Conservation (phyloP, 2,797 vertebrate species). For the Astyanax mexicanus region DNA sequence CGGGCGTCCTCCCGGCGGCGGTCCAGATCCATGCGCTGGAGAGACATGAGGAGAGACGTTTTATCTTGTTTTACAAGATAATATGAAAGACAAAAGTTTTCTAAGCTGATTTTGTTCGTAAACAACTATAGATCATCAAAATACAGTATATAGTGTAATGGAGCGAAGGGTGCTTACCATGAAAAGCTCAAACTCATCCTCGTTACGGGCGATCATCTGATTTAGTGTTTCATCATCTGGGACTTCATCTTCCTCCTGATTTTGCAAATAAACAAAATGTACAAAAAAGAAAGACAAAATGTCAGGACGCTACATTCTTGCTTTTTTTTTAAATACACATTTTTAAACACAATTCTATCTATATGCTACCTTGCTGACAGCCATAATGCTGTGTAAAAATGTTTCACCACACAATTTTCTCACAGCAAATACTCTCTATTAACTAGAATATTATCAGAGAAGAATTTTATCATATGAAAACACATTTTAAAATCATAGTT, state of each 20-base stretch:
- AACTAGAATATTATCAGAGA: no score
- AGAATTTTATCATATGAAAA: no score
- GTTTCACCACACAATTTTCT: no score
- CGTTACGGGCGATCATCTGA: constrained; percentile 97
- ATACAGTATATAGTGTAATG: neutral
- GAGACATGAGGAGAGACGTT: neutral
- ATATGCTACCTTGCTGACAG: no score
- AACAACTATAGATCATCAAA: neutral
- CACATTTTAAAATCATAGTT: no score
- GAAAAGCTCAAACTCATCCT: constrained; percentile 97
- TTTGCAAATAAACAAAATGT: constrained; percentile 15
- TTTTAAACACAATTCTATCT: no score
- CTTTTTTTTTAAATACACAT: no score
- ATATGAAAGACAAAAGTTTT: no score
- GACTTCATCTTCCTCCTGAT: constrained; percentile 97
- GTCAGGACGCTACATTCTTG: no score
- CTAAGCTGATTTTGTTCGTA: neutral
- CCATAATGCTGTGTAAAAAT: no score
- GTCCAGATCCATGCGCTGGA: constrained; percentile 97
- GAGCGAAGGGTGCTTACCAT: constrained; percentile 83
- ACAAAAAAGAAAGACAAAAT: no score
- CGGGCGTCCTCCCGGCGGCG: constrained; percentile 93
- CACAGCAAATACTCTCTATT: no score
- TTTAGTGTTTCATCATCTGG: constrained; percentile 98
- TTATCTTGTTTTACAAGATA: neutral